Base-by-base conservation (phyloP, 2,888 invertebrate species). In the Tiliacea citrago region DNA sequence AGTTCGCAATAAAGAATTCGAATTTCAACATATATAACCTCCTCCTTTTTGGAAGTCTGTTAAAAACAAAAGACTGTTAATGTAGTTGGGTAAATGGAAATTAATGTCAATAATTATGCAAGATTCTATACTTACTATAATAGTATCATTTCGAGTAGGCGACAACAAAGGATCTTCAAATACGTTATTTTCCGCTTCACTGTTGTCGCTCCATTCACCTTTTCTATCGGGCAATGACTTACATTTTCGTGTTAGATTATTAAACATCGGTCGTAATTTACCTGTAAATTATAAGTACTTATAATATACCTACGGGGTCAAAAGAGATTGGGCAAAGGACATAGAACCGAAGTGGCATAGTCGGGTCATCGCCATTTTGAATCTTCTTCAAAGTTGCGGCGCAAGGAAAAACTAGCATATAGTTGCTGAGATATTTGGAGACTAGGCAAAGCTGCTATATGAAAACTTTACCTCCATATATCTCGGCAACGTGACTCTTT, bases 201-300 rank as follows among this genome's bases (percentile, higher is more conserved):
- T 76, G 79, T 81, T 61, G 77, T 74, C 66, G 60, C 83, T 71
- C 63, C 87, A 84, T 68, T 82, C 85, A 55, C 35, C 39, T 67
- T 75, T 79, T 68, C 73, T 81, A 60, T 75, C 77, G 55, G 84
- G 81, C 18, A 66, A 47, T 67, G 88, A 89, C 24, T 90, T 86
- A 87, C 90, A 91, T 80, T 90, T 91, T 66, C 88, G 66, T 55
- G 92, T 70, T 61, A 91, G 70, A 39, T 71, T 67, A 80, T 89
- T 88, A 66, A 88, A 79, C 8, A 72, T 81, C 29, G 80, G 86
- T 49, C 62, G 86, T 51, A 90, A 73, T 74, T 92, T 92, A 83
- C 74, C 94, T 71, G 71, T 16, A 71, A 71, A 1, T 35, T 35
- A 72, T n/a, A 45, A 42, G 16, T 29, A 12, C 5, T 70, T 69